Evolutionary conservation across 2,113 vertebrate species (phyloP).

Genomic region (Varanus komodoensis): DNA sequence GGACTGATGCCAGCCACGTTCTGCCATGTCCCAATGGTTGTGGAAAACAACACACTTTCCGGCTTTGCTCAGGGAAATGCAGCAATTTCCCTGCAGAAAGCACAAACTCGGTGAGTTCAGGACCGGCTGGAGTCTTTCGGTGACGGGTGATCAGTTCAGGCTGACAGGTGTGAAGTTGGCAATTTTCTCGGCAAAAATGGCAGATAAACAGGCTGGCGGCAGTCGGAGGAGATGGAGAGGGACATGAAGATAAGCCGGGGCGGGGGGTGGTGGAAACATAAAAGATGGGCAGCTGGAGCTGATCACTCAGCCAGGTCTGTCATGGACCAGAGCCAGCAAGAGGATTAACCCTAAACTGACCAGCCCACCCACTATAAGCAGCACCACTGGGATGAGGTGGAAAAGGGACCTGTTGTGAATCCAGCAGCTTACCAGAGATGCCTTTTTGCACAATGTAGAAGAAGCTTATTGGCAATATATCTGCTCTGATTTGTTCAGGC

Average conservation of each 20-base stretch:
- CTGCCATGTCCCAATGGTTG: neutral
- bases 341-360: neutral
- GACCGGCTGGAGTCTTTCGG: fast-evolving
- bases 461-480: neutral
- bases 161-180: slow-evolving; percentile 62
- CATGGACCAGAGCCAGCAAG: fast-evolving
- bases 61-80: neutral
- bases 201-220: slow-evolving; percentile 55
- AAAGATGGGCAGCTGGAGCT: neutral
- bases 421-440: neutral
- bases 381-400: neutral
- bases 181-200: slow-evolving; percentile 48
- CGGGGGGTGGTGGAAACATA: neutral
- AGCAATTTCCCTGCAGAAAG: neutral
- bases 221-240: slow-evolving; percentile 6
- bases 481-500: neutral
- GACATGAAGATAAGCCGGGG: slow-evolving; percentile 23
- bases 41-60: neutral
- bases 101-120: slow-evolving; percentile 27
- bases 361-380: neutral
- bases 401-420: neutral
- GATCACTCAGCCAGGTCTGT: fast-evolving
- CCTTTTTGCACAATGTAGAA: too few relatives aligned
- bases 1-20: neutral
- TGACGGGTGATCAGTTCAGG: slow-evolving; percentile 56